Evolutionary conservation across 2,113 vertebrate species (phyloP).

Genomic region (Thymallus thymallus): DNA sequence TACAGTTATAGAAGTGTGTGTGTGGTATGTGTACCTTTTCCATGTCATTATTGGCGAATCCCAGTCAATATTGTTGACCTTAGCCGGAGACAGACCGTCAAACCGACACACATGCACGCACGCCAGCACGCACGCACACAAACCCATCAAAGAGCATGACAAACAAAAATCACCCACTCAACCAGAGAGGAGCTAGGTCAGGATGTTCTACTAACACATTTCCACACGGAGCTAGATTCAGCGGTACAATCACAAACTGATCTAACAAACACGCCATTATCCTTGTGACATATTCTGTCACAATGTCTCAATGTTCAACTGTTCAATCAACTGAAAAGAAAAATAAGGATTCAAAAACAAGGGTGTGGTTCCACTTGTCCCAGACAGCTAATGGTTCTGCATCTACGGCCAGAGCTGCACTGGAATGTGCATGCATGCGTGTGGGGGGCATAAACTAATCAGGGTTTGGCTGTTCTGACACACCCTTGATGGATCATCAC

Average conservation of each 20-base stretch:
- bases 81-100: neutral
- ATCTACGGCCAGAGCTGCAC: neutral
- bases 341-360: neutral
- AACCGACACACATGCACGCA: neutral
- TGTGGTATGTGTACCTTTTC: neutral
- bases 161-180: too few relatives aligned
- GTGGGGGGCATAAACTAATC: conserved; percentile 15
- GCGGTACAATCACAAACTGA: too few relatives aligned
- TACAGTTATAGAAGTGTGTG: neutral
- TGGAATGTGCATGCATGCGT: neutral
- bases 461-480: conserved; percentile 5
- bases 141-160: neutral
- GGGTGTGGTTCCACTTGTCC: neutral
- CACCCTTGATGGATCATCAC: neutral
- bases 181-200: too few relatives aligned
- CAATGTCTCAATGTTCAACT: too few relatives aligned
- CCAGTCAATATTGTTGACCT: neutral
- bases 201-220: too few relatives aligned
- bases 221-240: too few relatives aligned
- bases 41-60: neutral
- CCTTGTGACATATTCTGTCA: too few relatives aligned
- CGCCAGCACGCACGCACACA: neutral
- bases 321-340: neutral
- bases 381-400: neutral
- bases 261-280: too few relatives aligned